Evolutionary conservation across 2,797 vertebrate genomes (phyloP), one percentile per base, ranked within the genome.

Genomic region (Lepidocolaptes lacrymiger): DNA sequence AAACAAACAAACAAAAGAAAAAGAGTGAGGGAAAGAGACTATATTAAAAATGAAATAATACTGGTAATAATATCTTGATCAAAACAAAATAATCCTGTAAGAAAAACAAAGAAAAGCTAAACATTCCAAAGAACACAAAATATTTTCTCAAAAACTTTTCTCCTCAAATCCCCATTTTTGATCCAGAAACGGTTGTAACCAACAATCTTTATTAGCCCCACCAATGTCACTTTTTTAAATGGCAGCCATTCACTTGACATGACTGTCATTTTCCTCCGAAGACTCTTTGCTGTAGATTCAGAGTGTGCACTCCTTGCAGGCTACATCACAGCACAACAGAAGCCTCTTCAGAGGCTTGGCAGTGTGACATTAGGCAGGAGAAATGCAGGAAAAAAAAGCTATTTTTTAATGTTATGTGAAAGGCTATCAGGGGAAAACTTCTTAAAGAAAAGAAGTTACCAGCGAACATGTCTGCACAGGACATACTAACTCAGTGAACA

Each of bases 401-500:
- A 7, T 83, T 96, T 91, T 93, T 43, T 27, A 87, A 52, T 46
- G 64, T 69, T 96, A 93, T 93, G 91, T 85, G 88, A 63, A 85
- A 78, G 59, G 58, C 43, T 96, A 96, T 96, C 91, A 76, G 58
- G 56, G 59, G 43, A 87, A 78, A 89, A 73, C 49, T 72, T 95
- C 68, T 91, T 91, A 80, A 80, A 85, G 87, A 84, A 92, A 82
- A 94, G 52, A 91, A 89, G 46, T 58, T 72, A 81, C 43, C 66
- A 71, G 39, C 0, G 3, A 95, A 86, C 91, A 46, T 77, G 95
- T 46, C 91, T 87, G 51, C 37, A 90, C 95, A 92, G 73, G 90
- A 55, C 76, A 37, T 62, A 41, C 55, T 16, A 71, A 67, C 85
- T 86, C 77, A 78, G 73, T 1, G 4, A 95, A 79, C 91, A 93